Conservation (phyloP, 2,888 invertebrate species). For the Drosophila hawaiiensis region DNA sequence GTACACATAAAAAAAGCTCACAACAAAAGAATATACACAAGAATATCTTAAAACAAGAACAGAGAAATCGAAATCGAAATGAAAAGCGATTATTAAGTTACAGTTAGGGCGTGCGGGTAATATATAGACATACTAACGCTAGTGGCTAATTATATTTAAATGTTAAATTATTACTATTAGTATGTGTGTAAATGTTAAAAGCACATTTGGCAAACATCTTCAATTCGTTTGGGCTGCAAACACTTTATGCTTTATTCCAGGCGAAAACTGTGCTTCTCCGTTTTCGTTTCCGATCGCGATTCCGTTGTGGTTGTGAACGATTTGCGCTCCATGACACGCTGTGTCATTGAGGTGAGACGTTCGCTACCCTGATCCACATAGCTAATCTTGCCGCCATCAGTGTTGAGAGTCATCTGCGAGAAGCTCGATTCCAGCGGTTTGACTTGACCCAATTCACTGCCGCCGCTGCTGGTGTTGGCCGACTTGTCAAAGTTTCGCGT, state of each 20-base stretch:
- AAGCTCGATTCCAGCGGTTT: conserved; percentile 84
- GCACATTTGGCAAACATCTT: conserved; percentile 83
- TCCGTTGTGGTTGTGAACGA: conserved; percentile 85
- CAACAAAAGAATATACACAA: conserved; percentile 55
- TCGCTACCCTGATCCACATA: conserved; percentile 84
- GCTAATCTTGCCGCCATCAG: conserved; percentile 84
- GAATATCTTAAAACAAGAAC: conserved; percentile 26
- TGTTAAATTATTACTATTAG: conserved; percentile 78
- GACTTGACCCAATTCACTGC: conserved; percentile 66
- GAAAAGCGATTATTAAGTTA: conserved; percentile 37
- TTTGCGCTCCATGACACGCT: conserved; percentile 85
- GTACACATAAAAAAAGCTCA: conserved; percentile 42
- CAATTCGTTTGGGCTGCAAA: conserved; percentile 26
- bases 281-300: conserved; percentile 84
- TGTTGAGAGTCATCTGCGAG: conserved; percentile 83
- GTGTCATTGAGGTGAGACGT: conserved; percentile 84
- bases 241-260: conserved; percentile 75
- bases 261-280: conserved; percentile 85
- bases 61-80: conserved; percentile 21
- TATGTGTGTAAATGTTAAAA: conserved; percentile 82
- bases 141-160: conserved; percentile 76
- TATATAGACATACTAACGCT: conserved; percentile 67
- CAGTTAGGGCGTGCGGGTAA: conserved; percentile 36
- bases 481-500: conserved; percentile 84
- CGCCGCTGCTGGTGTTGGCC: conserved; percentile 55